Conservation (phyloP, 2,888 invertebrate species). For the Melanophora roralis region DNA sequence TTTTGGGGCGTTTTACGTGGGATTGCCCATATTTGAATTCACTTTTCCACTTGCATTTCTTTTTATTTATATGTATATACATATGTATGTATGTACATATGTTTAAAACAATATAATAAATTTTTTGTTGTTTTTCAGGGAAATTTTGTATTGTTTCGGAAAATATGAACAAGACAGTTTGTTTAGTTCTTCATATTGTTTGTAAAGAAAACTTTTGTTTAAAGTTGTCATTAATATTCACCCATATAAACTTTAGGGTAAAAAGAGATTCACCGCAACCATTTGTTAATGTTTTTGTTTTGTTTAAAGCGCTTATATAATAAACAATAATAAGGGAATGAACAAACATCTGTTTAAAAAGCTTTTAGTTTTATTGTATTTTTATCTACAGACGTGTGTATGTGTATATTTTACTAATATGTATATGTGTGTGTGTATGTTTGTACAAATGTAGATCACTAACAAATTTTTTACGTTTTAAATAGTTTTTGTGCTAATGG, state of each 20-base stretch:
- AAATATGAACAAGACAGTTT: too few relatives aligned
- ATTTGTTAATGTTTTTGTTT: neutral
- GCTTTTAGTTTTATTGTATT: conserved; percentile 2
- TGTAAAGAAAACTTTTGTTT: too few relatives aligned
- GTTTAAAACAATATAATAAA: too few relatives aligned
- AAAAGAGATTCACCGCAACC: neutral
- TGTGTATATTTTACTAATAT: neutral
- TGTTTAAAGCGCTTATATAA: neutral
- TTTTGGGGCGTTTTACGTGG: too few relatives aligned
- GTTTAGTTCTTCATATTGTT: too few relatives aligned
- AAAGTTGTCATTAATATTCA: too few relatives aligned
- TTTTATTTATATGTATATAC: too few relatives aligned
- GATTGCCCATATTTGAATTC: neutral
- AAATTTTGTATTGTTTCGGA: too few relatives aligned
- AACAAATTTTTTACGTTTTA: neutral
- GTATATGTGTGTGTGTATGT: too few relatives aligned
- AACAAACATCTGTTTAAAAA: neutral
- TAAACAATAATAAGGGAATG: conserved; percentile 34
- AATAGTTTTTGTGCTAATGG: neutral
- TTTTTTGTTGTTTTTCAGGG: too few relatives aligned
- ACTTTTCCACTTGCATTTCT: too few relatives aligned
- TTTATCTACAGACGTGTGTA: neutral
- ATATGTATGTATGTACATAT: neutral
- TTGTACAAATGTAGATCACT: too few relatives aligned
- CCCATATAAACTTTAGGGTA: neutral